Percentiles rank a stretch among this genome's conserved stretches.
Evolutionary conservation across 2,888 invertebrate genomes (phyloP).

Genomic region (Desoria tigrina): DNA sequence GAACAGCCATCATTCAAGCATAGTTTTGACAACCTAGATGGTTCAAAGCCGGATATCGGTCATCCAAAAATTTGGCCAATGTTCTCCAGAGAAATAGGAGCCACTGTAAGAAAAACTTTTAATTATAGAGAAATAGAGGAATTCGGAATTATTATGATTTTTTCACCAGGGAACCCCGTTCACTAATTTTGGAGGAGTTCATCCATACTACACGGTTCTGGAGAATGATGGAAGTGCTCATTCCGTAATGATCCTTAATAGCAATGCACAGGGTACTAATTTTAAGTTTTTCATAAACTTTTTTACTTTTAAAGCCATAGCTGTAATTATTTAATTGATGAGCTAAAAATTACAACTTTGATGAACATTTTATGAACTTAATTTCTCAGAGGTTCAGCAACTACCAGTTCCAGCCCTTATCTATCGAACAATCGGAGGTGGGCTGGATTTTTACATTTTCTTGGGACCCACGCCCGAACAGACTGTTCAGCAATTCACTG

Average conservation of each 20-base stretch:
- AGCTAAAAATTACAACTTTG: neutral
- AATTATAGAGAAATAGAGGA: too few species aligned
- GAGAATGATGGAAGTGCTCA: constrained; percentile 70
- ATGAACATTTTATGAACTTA: too few species aligned
- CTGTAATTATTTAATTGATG: too few species aligned
- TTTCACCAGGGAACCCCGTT: neutral
- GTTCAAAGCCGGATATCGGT: neutral
- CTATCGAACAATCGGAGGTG: constrained; percentile 77
- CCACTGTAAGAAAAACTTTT: neutral
- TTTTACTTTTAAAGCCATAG: too few species aligned
- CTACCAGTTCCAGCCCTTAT: constrained; percentile 80
- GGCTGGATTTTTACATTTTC: constrained; percentile 76
- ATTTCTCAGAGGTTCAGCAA: constrained; percentile 72
- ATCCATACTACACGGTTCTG: constrained; percentile 76
- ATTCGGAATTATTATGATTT: too few species aligned
- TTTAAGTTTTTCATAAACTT: constrained; percentile 13
- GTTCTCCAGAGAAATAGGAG: constrained; percentile 56
- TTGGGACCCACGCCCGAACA: constrained; percentile 72
- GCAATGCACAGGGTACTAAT: constrained; percentile 80
- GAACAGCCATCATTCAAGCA: constrained; percentile 56
- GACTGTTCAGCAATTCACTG: constrained; percentile 69
- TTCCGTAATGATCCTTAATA: constrained; percentile 77
- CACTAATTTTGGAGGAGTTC: constrained; percentile 58
- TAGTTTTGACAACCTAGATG: constrained; percentile 46
- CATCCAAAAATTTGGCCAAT: constrained; percentile 56